Conservation (phyloP, 2,797 vertebrate genomes). For the Acestrorhynchus altus region DNA sequence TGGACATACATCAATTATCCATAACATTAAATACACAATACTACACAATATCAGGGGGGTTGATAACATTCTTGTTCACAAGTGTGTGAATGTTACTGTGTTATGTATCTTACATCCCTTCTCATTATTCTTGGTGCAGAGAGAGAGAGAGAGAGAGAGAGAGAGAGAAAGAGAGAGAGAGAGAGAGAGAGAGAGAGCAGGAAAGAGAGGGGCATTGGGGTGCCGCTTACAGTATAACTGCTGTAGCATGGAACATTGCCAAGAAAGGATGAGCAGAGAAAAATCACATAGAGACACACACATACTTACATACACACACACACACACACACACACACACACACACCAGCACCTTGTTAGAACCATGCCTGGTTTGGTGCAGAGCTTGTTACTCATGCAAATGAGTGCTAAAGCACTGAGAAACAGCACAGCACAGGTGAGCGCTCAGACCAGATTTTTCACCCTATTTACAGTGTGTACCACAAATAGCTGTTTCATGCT, state of each 20-base stretch:
- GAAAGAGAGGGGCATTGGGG: background rate
- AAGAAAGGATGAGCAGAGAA: conserved; percentile 19
- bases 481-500: background rate
- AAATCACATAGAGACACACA: background rate
- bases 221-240: conserved; percentile 20
- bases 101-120: background rate
- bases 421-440: background rate
- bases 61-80: background rate
- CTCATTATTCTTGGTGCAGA: background rate
- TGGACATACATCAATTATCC: too few species aligned
- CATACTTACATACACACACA: background rate
- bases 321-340: background rate
- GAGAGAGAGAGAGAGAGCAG: background rate
- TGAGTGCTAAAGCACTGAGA: conserved; percentile 33
- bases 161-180: background rate
- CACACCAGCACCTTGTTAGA: conserved; percentile 1
- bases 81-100: background rate
- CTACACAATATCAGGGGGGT: too few species aligned
- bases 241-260: conserved; percentile 18
- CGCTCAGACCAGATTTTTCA: conserved; percentile 8
- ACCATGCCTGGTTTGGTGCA: conserved; percentile 48
- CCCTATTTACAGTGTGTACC: background rate
- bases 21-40: too few species aligned
- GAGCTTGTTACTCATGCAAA: conserved; percentile 56
- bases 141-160: background rate